Conservation (phyloP, 2,113 vertebrate species). For the Piprites chloris region DNA sequence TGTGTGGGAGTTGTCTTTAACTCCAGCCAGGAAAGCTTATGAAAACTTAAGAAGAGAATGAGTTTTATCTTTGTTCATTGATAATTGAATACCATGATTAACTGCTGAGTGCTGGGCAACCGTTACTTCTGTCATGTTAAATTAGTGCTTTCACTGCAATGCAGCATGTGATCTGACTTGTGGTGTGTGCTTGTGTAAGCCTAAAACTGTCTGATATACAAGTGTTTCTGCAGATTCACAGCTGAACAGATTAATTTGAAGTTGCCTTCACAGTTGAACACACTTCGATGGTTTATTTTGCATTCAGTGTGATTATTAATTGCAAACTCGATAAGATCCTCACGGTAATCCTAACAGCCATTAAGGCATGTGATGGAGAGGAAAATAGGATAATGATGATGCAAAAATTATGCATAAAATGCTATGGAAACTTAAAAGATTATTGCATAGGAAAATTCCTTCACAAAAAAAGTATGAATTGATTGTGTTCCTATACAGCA, state of each 20-base stretch:
- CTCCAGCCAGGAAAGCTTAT: background rate
- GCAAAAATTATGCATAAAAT: background rate
- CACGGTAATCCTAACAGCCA: background rate
- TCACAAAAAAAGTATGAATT: background rate
- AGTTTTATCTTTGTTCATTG: background rate
- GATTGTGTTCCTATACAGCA: background rate
- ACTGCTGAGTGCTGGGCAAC: background rate
- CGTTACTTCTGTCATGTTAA: background rate
- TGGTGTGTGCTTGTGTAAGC: background rate
- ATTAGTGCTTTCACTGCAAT: background rate
- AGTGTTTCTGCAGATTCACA: background rate
- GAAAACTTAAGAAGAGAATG: background rate
- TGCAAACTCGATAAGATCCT: background rate
- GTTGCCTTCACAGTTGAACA: background rate
- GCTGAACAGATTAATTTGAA: background rate
- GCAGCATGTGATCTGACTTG: background rate
- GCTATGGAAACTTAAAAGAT: background rate
- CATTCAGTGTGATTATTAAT: background rate
- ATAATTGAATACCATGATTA: background rate
- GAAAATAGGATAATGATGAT: background rate
- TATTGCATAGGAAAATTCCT: background rate
- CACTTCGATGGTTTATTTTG: background rate
- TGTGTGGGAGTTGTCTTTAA: constrained; percentile 2
- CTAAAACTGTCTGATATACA: background rate
- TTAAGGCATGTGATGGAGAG: background rate